These are phyloP conservation scores for Stigmatopora argus DNA, from an alignment of 2,113 vertebrate genomes.

Conservation along the genomic window DNA sequence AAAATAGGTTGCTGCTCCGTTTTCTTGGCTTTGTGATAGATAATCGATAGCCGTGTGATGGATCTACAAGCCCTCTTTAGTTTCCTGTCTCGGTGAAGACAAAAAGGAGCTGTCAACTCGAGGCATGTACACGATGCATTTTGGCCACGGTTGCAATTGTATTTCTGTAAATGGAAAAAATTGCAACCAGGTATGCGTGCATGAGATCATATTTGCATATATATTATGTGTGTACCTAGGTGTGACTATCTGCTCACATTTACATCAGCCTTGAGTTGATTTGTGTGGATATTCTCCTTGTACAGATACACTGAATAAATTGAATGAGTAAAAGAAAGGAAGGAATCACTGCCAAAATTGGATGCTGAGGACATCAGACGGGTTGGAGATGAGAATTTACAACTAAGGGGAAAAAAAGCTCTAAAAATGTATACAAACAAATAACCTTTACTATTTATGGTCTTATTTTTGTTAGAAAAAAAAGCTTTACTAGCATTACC, in stretches of 20 bases:
- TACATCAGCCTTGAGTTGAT: not conserved
- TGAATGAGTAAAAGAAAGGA: not conserved
- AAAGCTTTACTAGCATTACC: no score
- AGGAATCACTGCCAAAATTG: not conserved
- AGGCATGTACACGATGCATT: constrained; percentile 1
- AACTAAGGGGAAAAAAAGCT: no score
- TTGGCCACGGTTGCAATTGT: not conserved
- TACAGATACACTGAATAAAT: constrained; percentile 12
- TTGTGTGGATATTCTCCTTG: not conserved
- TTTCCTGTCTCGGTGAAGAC: constrained; percentile 11
- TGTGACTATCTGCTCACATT: constrained; percentile 3
- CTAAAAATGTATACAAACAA: no score
- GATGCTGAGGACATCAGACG: not conserved
- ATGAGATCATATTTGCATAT: constrained; percentile 14
- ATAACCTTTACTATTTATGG: no score
- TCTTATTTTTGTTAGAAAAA: no score
- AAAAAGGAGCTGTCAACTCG: constrained; percentile 2
- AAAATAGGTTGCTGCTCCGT: constrained; percentile 33
- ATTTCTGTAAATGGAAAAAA: not conserved
- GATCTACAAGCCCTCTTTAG: constrained; percentile 20
- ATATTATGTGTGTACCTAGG: constrained; percentile 13
- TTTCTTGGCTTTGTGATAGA: constrained; percentile 28
- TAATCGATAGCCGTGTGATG: constrained; percentile 37
- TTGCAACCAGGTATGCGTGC: constrained; percentile 1
- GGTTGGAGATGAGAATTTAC: no score